Evolutionary conservation across 2,888 invertebrate genomes (phyloP), one percentile per base, ranked within the genome.

Genomic region (Limnephilus lunatus): DNA sequence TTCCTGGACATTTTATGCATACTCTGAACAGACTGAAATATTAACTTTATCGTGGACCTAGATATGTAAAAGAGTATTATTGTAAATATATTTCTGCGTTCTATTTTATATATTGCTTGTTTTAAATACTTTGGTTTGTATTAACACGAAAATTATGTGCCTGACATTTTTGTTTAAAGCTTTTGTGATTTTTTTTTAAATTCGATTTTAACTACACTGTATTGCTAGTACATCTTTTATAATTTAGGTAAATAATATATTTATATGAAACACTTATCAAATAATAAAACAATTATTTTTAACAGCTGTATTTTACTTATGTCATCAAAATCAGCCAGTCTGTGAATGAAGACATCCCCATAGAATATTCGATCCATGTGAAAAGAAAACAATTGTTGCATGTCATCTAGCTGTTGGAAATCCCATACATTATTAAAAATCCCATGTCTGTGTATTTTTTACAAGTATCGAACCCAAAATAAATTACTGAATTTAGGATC

Each of bases 81-180:
- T 90, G 90, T 90, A 90, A 39, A 90, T 90, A 90, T n/a, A 31
- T 90, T 90, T 81, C n/a, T 81, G 31, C 48, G 15, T 82, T 53
- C 3, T 44, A 31, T 88, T 88, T 68, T 80, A 88, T 2, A 48
- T 82, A 90, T 48, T 90, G 82, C 82, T 82, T 81, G 89, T 88
- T 86, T 80, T 86, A 91, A 85, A 53, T 91, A 68, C 86, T 48
- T 91, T 89, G 88, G 87, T 91, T 81, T 86, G 68, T 86, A 86
- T 91, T 88, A 91, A 91, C 91, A 48, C 81, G 89, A 89, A 91
- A 91, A 89, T 87, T 53, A 91, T 91, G 91, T 91, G 91, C 91
- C 91, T 91, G 91, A 91, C 44, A 91, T 89, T 91, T 81, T 89
- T 92, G 25, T 68, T 90, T 87, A 90, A 92, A 92, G 92, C 92